Evolutionary conservation across 2,888 invertebrate genomes (phyloP).

Genomic region (Biston stratarius): DNA sequence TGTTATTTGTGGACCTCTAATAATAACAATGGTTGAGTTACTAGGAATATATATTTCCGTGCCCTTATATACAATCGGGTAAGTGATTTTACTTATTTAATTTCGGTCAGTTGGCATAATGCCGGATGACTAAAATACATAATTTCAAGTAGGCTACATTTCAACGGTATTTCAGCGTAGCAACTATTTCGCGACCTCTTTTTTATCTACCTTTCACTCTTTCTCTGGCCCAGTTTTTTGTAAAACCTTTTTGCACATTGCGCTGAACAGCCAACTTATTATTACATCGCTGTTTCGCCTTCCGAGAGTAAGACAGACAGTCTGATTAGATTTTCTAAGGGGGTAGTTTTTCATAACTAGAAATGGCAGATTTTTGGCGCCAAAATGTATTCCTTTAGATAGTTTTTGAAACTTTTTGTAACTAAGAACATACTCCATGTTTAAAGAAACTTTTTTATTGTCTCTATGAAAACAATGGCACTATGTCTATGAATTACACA

Average conservation of each 20-base stretch:
- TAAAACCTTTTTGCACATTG: neutral
- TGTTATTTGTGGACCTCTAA: conserved; percentile 33
- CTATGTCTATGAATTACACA: too few species aligned
- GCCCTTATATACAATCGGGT: conserved; percentile 65
- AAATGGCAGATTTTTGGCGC: too few species aligned
- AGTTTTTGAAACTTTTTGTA: too few species aligned
- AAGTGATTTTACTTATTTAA: conserved; percentile 53
- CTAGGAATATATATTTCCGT: conserved; percentile 63
- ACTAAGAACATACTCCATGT: too few species aligned
- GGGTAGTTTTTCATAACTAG: too few species aligned
- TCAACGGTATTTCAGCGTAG: neutral
- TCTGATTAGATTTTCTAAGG: too few species aligned
- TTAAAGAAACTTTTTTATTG: too few species aligned
- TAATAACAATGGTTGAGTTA: conserved; percentile 58
- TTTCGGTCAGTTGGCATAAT: neutral
- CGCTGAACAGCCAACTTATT: too few species aligned
- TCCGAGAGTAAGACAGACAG: too few species aligned
- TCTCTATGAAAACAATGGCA: too few species aligned
- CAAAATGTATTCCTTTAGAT: too few species aligned
- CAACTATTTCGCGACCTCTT: conserved; percentile 1
- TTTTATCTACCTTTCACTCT: conserved; percentile 13
- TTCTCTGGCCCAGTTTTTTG: conserved; percentile 17
- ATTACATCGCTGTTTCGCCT: too few species aligned
- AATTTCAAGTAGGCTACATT: neutral
- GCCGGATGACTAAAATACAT: conserved; percentile 7